Conservation (phyloP, 2,888 invertebrate genomes). For the Torymus texanus region DNA sequence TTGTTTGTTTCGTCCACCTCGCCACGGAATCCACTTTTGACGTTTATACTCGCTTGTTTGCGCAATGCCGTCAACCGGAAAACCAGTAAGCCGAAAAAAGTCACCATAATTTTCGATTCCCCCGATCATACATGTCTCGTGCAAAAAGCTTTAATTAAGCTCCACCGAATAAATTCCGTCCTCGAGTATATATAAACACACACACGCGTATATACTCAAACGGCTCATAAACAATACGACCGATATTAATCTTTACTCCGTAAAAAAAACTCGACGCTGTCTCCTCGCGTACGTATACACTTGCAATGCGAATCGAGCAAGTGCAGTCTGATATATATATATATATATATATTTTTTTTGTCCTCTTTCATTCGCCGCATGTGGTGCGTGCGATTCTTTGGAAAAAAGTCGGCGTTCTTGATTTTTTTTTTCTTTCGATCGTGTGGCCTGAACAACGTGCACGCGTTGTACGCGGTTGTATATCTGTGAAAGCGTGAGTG, state of each 20-base stretch:
- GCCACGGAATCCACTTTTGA: not conserved
- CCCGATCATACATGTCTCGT: not conserved
- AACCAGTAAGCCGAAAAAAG: slow-evolving; percentile 1
- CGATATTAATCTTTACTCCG: slow-evolving; percentile 40
- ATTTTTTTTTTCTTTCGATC: no score
- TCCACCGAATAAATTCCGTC: slow-evolving; percentile 15
- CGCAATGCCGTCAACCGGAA: not conserved
- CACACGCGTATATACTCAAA: not conserved
- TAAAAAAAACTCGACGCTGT: slow-evolving; percentile 11
- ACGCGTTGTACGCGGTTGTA: no score
- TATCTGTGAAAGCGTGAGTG: no score
- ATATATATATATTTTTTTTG: not conserved
- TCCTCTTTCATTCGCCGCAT: slow-evolving; percentile 26
- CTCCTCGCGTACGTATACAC: slow-evolving; percentile 17
- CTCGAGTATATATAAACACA: not conserved
- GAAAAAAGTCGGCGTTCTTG: no score
- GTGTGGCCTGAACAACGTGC: no score
- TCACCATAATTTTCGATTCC: slow-evolving; percentile 24
- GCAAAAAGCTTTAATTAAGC: slow-evolving; percentile 49
- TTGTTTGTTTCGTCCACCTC: no score
- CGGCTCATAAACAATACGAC: slow-evolving; percentile 39
- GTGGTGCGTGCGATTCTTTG: slow-evolving; percentile 2
- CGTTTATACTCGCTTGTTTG: not conserved
- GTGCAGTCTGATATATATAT: not conserved
- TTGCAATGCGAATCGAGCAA: not conserved